phyloP scores from a whole-genome alignment of 1,140 invertebrate species.

The Mesaphorura yosii region DNA sequence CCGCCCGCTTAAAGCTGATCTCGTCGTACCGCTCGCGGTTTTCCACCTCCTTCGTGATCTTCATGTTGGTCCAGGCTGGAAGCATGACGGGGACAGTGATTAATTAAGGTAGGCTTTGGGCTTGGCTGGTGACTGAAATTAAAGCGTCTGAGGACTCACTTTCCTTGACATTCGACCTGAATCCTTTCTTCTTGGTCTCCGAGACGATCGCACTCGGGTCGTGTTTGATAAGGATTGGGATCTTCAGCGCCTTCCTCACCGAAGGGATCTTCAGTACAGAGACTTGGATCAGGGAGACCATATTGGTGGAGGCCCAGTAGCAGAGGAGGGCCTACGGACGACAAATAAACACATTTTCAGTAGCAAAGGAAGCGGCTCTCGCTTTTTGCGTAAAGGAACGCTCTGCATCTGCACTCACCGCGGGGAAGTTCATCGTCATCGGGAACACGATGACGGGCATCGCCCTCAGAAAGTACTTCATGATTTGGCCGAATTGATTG shows the following conservation, averaged over 20 bases:
- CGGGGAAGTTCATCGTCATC: conserved; percentile 77
- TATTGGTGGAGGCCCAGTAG: conserved; percentile 83
- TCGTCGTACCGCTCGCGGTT: conserved; percentile 62
- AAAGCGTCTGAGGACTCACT: conserved; percentile 46
- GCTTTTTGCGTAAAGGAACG: no score
- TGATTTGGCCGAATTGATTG: conserved; percentile 47
- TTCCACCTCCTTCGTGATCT: conserved; percentile 61
- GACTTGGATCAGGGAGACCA: conserved; percentile 76
- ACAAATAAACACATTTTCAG: conserved; percentile 3
- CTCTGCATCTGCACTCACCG: conserved; percentile 44
- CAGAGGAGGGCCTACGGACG: conserved; percentile 61
- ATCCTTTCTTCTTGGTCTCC: conserved; percentile 60
- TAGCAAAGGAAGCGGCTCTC: not conserved
- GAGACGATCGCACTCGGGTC: conserved; percentile 43
- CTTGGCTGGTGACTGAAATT: no score
- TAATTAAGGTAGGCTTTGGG: not conserved
- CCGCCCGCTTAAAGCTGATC: conserved; percentile 66
- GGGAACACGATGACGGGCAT: conserved; percentile 73
- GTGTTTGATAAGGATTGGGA: conserved; percentile 52
- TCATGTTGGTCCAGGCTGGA: conserved; percentile 70
- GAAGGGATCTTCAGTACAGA: conserved; percentile 59
- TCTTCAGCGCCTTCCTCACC: conserved; percentile 64
- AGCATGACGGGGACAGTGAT: conserved; percentile 29
- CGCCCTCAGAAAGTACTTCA: conserved; percentile 60
- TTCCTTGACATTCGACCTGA: conserved; percentile 65